phyloP scores from a whole-genome alignment of 2,888 invertebrate genomes.

The Pilophorus perplexus region DNA sequence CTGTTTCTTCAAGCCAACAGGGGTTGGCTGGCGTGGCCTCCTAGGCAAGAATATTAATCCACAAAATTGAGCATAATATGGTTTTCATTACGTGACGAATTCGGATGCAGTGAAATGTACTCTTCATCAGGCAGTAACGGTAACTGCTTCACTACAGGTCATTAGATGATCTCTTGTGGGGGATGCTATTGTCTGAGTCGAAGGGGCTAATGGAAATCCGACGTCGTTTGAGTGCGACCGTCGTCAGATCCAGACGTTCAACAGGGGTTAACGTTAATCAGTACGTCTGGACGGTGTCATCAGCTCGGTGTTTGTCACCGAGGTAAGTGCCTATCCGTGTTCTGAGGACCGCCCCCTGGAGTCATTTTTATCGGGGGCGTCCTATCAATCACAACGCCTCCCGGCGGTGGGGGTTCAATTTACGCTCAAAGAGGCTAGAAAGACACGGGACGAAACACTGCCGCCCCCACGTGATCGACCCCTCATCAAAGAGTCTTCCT shows the following conservation, averaged over 20 bases:
- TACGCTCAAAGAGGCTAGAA: slow-evolving; percentile 1
- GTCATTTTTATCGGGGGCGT: slow-evolving; percentile 22
- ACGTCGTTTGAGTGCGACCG: slow-evolving; percentile 11
- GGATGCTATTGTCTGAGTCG: too few relatives aligned
- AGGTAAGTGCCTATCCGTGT: slow-evolving; percentile 25
- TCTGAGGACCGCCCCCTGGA: slow-evolving; percentile 3
- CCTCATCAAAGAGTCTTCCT: too few relatives aligned
- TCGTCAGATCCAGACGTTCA: slow-evolving; percentile 8
- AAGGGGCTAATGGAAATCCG: slow-evolving; percentile 15
- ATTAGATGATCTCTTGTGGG: too few relatives aligned
- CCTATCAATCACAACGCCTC: slow-evolving; percentile 27
- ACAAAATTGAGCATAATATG: neutral
- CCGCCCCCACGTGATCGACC: too few relatives aligned
- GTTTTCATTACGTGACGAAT: neutral
- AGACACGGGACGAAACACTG: too few relatives aligned
- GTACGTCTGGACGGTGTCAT: slow-evolving; percentile 10
- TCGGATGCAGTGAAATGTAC: too few relatives aligned
- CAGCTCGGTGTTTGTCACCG: too few relatives aligned
- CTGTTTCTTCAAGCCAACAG: too few relatives aligned
- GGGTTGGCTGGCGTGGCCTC: too few relatives aligned
- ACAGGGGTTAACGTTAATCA: slow-evolving; percentile 6
- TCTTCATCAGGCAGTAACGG: too few relatives aligned
- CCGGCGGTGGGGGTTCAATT: neutral
- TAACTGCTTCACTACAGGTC: too few relatives aligned
- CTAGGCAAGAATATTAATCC: neutral